Percentiles rank a stretch among this genome's conserved stretches.
These are phyloP conservation scores for Agapornis roseicollis DNA, from an alignment of 2,113 vertebrate species.

Conservation along the genomic window DNA sequence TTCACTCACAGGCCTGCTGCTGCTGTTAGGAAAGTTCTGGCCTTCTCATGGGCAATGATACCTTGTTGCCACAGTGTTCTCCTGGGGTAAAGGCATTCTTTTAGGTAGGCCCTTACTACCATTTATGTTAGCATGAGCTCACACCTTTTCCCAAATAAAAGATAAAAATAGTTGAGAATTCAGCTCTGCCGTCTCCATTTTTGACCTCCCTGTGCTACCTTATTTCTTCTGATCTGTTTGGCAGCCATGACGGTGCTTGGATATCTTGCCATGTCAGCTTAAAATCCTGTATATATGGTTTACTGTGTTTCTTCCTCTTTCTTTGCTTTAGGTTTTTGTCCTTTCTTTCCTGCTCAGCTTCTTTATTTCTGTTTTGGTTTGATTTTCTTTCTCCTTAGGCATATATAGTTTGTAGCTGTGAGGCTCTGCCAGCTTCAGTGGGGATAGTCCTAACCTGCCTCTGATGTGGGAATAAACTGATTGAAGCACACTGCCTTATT, in stretches of 20 bases:
- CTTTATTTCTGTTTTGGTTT: background rate
- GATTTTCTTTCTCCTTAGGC: background rate
- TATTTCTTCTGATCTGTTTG: background rate
- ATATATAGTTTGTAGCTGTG: background rate
- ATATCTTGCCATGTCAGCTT: background rate
- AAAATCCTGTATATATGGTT: background rate
- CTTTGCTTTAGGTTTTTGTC: background rate
- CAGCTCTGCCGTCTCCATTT: background rate
- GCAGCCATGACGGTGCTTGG: background rate
- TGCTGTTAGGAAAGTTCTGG: background rate
- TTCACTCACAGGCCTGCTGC: background rate
- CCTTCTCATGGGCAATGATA: background rate
- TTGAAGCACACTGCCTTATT: background rate
- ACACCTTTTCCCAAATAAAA: background rate
- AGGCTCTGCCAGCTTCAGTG: background rate
- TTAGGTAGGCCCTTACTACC: background rate
- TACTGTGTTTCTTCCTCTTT: background rate
- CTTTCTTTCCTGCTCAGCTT: background rate
- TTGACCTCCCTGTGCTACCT: background rate
- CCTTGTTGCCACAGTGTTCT: background rate
- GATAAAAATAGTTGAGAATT: background rate
- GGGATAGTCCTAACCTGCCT: background rate
- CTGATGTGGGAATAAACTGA: background rate
- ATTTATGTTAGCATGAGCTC: background rate
- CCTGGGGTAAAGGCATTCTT: background rate